Conservation (phyloP, 2,113 vertebrate genomes). For the Semicossyphus pulcher region DNA sequence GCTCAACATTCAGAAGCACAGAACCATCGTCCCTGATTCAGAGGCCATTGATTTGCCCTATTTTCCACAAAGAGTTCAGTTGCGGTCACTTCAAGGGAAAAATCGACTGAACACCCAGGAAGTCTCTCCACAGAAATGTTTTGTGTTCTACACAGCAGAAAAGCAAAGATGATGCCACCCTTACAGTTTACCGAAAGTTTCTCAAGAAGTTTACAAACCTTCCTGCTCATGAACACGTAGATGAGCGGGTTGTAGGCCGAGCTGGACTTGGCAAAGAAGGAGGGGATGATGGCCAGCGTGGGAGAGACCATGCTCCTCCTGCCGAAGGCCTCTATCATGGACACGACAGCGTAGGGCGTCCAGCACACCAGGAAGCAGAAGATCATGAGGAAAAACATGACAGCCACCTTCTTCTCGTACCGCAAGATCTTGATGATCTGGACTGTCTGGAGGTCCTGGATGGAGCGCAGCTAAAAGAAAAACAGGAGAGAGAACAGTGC, state of each 20-base stretch:
- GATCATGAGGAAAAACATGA: constrained; percentile 93
- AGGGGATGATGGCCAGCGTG: constrained; percentile 88
- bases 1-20: neutral
- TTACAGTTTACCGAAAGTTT: neutral
- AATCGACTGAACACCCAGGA: neutral
- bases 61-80: constrained; percentile 9
- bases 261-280: constrained; percentile 93
- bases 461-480: constrained; percentile 85
- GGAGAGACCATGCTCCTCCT: constrained; percentile 87
- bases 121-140: neutral
- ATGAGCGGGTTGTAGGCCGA: constrained; percentile 92
- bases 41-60: constrained; percentile 22
- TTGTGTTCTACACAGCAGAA: neutral
- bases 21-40: neutral
- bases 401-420: constrained; percentile 92
- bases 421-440: constrained; percentile 91
- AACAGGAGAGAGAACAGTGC: constrained; percentile 8
- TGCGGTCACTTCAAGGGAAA: constrained; percentile 1
- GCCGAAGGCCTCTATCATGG: constrained; percentile 89
- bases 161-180: neutral
- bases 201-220: constrained; percentile 80
- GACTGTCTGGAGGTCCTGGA: constrained; percentile 91
- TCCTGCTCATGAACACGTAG: constrained; percentile 93
- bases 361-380: constrained; percentile 90
- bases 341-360: constrained; percentile 91